Conservation (phyloP, 2,113 vertebrate species). For the Crocuta crocuta region DNA sequence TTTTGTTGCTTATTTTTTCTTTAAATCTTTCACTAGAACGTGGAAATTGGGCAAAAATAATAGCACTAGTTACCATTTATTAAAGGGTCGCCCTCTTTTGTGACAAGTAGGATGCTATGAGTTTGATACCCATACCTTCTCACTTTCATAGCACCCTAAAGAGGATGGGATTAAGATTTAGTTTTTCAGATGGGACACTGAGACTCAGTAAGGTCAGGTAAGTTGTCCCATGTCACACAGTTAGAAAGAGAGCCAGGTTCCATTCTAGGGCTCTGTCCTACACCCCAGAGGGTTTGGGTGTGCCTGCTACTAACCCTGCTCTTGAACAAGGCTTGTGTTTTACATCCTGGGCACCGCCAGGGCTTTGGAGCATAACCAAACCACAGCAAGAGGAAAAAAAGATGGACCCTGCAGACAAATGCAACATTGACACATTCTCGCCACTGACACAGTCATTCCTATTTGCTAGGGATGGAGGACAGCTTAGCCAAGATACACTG, state of each 20-base stretch:
- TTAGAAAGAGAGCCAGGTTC: not conserved
- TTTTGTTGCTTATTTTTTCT: constrained; percentile 2
- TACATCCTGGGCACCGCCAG: not conserved
- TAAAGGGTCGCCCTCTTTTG: not conserved
- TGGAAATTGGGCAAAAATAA: not conserved
- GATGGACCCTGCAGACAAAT: constrained; percentile 11
- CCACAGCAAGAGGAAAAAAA: not conserved
- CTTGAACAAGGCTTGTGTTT: not conserved
- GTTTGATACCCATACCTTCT: not conserved
- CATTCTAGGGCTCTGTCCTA: not conserved
- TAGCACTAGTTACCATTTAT: not conserved
- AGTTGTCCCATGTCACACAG: not conserved
- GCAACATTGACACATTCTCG: not conserved
- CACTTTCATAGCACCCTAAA: not conserved
- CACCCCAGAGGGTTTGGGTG: not conserved
- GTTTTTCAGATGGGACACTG: not conserved
- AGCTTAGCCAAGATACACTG: constrained; percentile 61
- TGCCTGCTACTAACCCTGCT: not conserved
- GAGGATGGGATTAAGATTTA: not conserved
- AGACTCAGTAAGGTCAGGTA: not conserved
- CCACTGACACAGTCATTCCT: not conserved
- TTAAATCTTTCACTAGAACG: not conserved
- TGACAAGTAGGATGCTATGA: not conserved
- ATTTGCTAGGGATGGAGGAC: not conserved
- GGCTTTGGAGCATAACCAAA: not conserved